Conservation (phyloP, 53 echinoderm and acorn worm species). For the Holothuria scabra region DNA sequence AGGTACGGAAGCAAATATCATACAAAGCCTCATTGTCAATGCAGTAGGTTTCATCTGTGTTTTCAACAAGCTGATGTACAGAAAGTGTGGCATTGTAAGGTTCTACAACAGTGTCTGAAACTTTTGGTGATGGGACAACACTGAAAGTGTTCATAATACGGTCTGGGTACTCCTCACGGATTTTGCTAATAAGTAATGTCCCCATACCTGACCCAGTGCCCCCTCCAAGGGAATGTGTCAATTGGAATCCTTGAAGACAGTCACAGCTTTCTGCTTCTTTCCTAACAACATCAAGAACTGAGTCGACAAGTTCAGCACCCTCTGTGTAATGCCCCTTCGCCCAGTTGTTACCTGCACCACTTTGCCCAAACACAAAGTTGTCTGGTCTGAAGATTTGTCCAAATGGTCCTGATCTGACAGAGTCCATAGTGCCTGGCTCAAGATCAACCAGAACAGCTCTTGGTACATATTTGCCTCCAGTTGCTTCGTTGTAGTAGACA, state of each 20-base stretch:
- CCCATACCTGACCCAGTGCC: slow-evolving; percentile 86
- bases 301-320: slow-evolving; percentile 81
- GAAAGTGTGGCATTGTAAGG: slow-evolving; percentile 66
- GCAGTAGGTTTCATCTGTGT: slow-evolving; percentile 63
- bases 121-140: slow-evolving; percentile 45
- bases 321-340: slow-evolving; percentile 87
- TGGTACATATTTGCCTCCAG: slow-evolving; percentile 73
- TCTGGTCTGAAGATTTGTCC: slow-evolving; percentile 80
- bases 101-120: slow-evolving; percentile 63
- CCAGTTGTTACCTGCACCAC: slow-evolving; percentile 89
- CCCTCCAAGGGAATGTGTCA: slow-evolving; percentile 87
- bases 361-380: slow-evolving; percentile 86
- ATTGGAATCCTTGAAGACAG: slow-evolving; percentile 79
- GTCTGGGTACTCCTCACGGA: slow-evolving; percentile 88
- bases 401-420: slow-evolving; percentile 77
- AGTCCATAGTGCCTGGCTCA: slow-evolving; percentile 92
- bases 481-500: slow-evolving; percentile 91
- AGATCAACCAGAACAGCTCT: slow-evolving; percentile 80
- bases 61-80: slow-evolving; percentile 62
- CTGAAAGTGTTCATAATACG: slow-evolving; percentile 66
- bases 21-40: slow-evolving; percentile 65
- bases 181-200: slow-evolving; percentile 87
- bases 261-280: slow-evolving; percentile 78
- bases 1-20: slow-evolving; percentile 82
- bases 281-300: slow-evolving; percentile 80